Percentiles rank a stretch among this genome's conserved stretches.
These are phyloP conservation scores for Turdus rufiventris DNA, from an alignment of 2,113 vertebrate genomes.

Conservation along the genomic window DNA sequence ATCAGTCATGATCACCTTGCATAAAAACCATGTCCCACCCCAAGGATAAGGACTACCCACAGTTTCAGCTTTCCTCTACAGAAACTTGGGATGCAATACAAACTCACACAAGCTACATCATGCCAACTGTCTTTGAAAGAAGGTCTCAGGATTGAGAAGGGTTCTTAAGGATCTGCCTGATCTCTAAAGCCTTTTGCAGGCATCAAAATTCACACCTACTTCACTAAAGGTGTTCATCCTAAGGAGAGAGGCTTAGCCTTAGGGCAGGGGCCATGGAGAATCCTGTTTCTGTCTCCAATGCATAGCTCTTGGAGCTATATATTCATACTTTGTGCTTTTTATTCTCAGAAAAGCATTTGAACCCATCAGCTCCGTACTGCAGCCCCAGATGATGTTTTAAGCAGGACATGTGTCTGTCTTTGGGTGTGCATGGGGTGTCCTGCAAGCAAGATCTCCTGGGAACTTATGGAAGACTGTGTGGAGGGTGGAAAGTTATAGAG, in stretches of 20 bases:
- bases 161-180: not conserved
- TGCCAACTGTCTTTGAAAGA: not conserved
- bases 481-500: not conserved
- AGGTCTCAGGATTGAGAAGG: not conserved
- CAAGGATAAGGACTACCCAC: not conserved
- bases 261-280: fast-evolving
- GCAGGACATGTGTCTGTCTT: not conserved
- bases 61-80: not conserved
- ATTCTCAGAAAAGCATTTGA: not conserved
- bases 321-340: not conserved
- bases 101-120: not conserved
- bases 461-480: not conserved
- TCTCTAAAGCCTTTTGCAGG: not conserved
- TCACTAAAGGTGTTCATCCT: not conserved
- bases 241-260: not conserved
- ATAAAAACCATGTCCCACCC: not conserved
- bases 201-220: not conserved
- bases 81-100: not conserved
- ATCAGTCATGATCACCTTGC: not conserved
- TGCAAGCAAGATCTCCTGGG: not conserved
- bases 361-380: not conserved
- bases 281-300: not conserved
- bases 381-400: not conserved
- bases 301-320: not conserved
- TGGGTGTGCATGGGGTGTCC: fast-evolving